Conservation (phyloP, 2,113 vertebrate genomes). For the Synchiropus splendidus region DNA sequence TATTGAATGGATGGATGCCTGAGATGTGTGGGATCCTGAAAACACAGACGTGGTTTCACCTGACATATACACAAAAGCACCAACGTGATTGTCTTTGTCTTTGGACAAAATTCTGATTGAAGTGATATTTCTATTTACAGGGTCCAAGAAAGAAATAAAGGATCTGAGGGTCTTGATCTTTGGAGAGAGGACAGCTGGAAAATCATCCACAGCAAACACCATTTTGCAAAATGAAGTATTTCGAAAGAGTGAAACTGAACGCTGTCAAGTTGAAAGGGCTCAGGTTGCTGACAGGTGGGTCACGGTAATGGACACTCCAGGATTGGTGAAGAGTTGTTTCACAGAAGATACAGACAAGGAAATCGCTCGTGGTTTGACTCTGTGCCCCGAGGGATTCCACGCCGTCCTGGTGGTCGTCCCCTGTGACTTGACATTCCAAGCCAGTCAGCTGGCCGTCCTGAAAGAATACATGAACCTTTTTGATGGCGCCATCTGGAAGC, state of each 20-base stretch:
- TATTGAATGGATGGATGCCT: not conserved
- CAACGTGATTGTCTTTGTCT: no score
- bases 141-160: not conserved
- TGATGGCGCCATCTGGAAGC: conserved; percentile 30
- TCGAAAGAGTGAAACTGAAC: not conserved
- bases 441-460: conserved; percentile 8
- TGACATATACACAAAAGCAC: no score
- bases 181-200: conserved; percentile 32
- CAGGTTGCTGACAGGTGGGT: conserved; percentile 6
- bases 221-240: conserved; percentile 24
- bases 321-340: conserved; percentile 18
- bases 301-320: conserved; percentile 36
- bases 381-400: conserved; percentile 20
- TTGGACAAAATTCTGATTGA: no score
- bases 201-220: conserved; percentile 32
- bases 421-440: conserved; percentile 20
- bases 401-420: conserved; percentile 35
- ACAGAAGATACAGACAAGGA: conserved; percentile 23
- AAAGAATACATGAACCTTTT: conserved; percentile 30
- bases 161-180: conserved; percentile 27
- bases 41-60: no score
- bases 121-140: conserved; percentile 22
- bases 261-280: not conserved
- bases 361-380: conserved; percentile 15
- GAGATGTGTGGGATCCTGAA: no score